phyloP scores from a whole-genome alignment of 2,797 vertebrate species.

The Craterocephalus amniculus region DNA sequence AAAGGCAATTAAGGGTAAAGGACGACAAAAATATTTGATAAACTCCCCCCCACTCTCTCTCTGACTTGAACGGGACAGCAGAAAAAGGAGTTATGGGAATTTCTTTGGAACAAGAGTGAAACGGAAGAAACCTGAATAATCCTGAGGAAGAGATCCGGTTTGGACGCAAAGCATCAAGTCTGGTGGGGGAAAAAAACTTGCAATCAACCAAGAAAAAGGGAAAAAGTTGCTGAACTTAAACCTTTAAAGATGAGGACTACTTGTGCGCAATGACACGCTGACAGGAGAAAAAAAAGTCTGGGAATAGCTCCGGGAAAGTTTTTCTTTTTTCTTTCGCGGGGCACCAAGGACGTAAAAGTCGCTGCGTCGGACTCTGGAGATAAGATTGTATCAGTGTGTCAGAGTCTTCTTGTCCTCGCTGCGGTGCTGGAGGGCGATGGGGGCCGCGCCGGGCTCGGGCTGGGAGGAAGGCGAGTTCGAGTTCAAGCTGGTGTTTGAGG shows the following conservation, averaged over 20 bases:
- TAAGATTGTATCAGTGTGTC: conserved; percentile 31
- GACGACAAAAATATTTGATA: conserved; percentile 88
- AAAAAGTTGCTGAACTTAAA: conserved; percentile 40
- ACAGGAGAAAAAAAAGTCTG: conserved; percentile 10
- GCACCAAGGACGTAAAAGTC: conserved; percentile 20
- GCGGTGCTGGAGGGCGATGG: conserved; percentile 81
- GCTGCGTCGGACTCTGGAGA: conserved; percentile 18
- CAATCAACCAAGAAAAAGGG: conserved; percentile 14
- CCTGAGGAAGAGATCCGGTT: conserved; percentile 21
- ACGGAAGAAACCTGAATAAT: conserved; percentile 15
- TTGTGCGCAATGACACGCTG: conserved; percentile 51
- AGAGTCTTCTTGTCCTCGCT: conserved; percentile 60
- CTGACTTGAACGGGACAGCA: conserved; percentile 38
- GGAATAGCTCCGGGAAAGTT: conserved; percentile 26
- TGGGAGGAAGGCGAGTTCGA: conserved; percentile 95
- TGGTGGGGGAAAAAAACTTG: conserved; percentile 20
- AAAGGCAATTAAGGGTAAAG: conserved; percentile 89
- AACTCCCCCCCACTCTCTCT: conserved; percentile 71
- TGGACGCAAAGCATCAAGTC: conserved; percentile 33
- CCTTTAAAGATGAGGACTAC: conserved; percentile 9
- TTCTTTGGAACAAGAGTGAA: conserved; percentile 41
- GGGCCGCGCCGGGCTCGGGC: conserved; percentile 87
- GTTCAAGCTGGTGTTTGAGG: conserved; percentile 93
- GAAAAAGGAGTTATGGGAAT: conserved; percentile 35
- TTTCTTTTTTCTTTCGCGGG: neutral